Percentiles rank a stretch among this genome's conserved stretches.
Conservation (phyloP, 2,113 vertebrate genomes). For the Atrichornis clamosus region DNA sequence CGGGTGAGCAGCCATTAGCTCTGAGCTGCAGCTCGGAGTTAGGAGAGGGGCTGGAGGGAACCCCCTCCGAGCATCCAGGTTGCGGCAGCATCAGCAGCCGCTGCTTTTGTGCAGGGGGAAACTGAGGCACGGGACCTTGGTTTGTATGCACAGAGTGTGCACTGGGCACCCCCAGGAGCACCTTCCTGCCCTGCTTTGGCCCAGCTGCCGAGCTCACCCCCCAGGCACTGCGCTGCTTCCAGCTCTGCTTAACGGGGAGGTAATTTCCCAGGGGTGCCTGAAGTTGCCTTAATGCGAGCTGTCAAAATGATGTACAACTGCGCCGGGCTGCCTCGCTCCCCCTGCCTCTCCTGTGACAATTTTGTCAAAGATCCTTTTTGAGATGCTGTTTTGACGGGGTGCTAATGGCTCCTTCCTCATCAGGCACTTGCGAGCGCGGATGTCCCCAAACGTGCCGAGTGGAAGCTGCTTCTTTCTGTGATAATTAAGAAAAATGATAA, state of each 20-base stretch:
- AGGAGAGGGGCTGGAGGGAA: background rate
- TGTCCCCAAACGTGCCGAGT: background rate
- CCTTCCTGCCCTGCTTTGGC: background rate
- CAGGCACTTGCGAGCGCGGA: background rate
- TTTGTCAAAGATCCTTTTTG: constrained; percentile 70
- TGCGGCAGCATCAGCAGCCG: background rate
- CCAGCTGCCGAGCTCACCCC: background rate
- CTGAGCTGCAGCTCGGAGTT: background rate
- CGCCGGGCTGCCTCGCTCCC: constrained; percentile 52
- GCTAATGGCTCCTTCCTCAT: constrained; percentile 59
- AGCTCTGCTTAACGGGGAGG: constrained; percentile 17
- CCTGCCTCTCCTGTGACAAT: constrained; percentile 66
- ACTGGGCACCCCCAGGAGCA: background rate
- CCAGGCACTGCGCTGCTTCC: background rate
- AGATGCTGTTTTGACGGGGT: constrained; percentile 67
- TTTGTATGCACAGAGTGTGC: rapidly evolving
- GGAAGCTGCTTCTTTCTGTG: background rate
- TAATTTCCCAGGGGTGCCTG: constrained; percentile 65
- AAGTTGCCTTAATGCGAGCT: constrained; percentile 60
- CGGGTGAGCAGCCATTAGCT: background rate
- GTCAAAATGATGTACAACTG: constrained; percentile 70
- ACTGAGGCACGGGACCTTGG: background rate
- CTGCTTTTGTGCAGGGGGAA: background rate
- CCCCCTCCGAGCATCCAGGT: rapidly evolving
- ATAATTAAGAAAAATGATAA: constrained; percentile 15